Conservation (phyloP, 2,113 vertebrate genomes). For the Pyxicephalus adspersus region DNA sequence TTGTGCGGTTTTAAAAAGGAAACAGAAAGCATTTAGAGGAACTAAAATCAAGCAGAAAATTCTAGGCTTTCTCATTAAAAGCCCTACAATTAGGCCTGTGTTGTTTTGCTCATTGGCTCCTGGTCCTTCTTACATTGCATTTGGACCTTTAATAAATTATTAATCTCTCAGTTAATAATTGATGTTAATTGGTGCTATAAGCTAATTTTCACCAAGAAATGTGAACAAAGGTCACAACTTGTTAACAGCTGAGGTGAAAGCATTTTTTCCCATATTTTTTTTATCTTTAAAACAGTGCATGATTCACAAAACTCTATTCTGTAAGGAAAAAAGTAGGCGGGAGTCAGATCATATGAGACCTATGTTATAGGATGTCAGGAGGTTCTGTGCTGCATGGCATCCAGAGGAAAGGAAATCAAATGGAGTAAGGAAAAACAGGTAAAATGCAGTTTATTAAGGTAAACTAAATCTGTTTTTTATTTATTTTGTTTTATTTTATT, state of each 20-base stretch:
- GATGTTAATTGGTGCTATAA: slow-evolving; percentile 92
- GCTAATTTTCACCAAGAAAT: slow-evolving; percentile 78
- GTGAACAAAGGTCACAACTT: slow-evolving; percentile 81
- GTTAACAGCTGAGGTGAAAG: slow-evolving; percentile 74
- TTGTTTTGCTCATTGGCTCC: slow-evolving; percentile 73
- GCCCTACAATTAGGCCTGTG: slow-evolving; percentile 65
- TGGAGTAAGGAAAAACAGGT: background rate
- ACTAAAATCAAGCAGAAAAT: slow-evolving; percentile 64
- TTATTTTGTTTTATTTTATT: background rate
- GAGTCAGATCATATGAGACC: slow-evolving; percentile 24
- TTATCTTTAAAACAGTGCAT: slow-evolving; percentile 37
- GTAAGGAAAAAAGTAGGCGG: slow-evolving; percentile 34
- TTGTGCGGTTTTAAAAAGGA: slow-evolving; percentile 64
- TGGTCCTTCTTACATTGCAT: slow-evolving; percentile 78
- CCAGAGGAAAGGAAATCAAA: background rate
- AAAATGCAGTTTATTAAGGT: background rate
- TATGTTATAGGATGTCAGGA: background rate
- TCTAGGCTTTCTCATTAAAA: slow-evolving; percentile 63
- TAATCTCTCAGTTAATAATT: slow-evolving; percentile 93
- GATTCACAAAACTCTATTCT: slow-evolving; percentile 33
- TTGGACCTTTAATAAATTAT: slow-evolving; percentile 86
- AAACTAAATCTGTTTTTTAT: background rate
- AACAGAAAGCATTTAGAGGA: slow-evolving; percentile 68
- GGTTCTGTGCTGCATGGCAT: background rate
- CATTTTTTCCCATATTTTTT: slow-evolving; percentile 66